These are phyloP conservation scores for Oikopleura albicans DNA, from an alignment of 23 tunicate genomes.

Conservation along the genomic window DNA sequence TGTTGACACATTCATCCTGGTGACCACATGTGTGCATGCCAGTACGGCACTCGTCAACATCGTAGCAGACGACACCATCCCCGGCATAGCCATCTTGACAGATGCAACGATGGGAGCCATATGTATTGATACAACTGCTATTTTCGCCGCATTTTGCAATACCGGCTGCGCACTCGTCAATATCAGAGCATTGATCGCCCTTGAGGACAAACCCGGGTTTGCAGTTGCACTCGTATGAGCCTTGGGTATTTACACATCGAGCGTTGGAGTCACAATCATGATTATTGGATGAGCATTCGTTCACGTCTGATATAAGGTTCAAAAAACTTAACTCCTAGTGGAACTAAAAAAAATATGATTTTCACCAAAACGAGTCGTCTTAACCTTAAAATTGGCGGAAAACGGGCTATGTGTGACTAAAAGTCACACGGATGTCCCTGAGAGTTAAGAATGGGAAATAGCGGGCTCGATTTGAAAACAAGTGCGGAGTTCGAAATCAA, in stretches of 20 bases:
- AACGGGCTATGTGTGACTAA: too few species aligned
- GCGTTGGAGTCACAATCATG: constrained; percentile 33
- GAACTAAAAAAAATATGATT: too few species aligned
- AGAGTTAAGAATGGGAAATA: too few species aligned
- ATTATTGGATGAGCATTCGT: constrained; percentile 3
- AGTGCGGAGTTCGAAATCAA: too few species aligned
- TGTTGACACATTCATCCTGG: background rate
- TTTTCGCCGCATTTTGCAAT: background rate
- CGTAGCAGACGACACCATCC: background rate
- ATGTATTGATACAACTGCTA: background rate
- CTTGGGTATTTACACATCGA: constrained; percentile 23
- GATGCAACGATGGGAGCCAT: constrained; percentile 17
- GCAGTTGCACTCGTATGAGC: constrained; percentile 31
- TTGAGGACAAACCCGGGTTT: constrained; percentile 24
- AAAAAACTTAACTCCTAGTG: too few species aligned
- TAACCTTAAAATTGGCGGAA: too few species aligned
- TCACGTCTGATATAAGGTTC: too few species aligned
- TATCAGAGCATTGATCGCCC: constrained; percentile 25
- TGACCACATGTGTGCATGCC: background rate
- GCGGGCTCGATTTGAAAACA: too few species aligned
- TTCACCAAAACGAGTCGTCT: too few species aligned
- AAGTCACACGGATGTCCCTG: too few species aligned
- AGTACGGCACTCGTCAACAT: background rate
- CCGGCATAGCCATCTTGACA: constrained; percentile 20
- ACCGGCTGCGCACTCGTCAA: constrained; percentile 19